Conservation (phyloP, 2,113 vertebrate species). For the Murina feae region DNA sequence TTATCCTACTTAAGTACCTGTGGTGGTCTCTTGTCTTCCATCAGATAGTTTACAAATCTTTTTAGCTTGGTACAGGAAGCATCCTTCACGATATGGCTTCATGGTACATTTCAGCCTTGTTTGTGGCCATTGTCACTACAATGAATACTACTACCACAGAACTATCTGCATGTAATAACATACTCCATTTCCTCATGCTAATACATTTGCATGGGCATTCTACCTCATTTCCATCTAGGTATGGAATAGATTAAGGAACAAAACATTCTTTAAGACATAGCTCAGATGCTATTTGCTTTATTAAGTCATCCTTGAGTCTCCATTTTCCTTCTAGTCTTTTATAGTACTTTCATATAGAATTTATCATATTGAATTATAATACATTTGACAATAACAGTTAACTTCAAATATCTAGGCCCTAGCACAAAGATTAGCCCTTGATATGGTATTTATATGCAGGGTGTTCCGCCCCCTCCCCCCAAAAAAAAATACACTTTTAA, state of each 20-base stretch:
- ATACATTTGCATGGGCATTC: neutral
- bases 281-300: neutral
- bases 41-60: neutral
- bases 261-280: neutral
- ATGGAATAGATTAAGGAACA: neutral
- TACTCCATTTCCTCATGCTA: neutral
- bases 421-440: neutral
- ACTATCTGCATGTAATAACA: neutral
- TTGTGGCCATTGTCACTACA: neutral
- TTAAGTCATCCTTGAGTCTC: neutral
- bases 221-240: neutral
- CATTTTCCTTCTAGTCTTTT: neutral
- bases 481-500: too few relatives aligned
- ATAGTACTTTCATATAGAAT: neutral
- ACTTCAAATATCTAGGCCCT: neutral
- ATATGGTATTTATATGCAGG: neutral
- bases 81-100: neutral
- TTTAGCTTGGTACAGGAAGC: neutral
- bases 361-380: neutral
- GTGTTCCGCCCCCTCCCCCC: too few relatives aligned
- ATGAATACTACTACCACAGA: neutral
- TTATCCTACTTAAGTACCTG: neutral
- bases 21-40: neutral
- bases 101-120: neutral
- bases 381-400: neutral